Conservation (phyloP, 2,888 invertebrate genomes). For the Netelia melanura region DNA sequence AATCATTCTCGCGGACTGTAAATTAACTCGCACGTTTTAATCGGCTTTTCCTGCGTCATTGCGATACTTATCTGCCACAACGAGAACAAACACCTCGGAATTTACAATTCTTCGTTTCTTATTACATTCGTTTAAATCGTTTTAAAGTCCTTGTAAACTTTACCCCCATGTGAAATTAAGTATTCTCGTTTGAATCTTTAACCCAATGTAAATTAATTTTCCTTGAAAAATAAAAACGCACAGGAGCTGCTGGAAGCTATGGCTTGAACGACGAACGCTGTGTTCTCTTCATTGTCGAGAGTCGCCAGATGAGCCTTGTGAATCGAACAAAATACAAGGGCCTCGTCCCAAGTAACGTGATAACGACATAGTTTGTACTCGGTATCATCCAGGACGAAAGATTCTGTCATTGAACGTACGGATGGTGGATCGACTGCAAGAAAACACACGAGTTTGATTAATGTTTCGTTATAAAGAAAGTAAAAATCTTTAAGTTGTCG, state of each 20-base stretch:
- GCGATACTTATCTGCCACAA: not conserved
- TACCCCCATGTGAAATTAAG: not conserved
- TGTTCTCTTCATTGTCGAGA: conserved; percentile 68
- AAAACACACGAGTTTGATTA: not conserved
- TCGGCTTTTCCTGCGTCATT: conserved; percentile 3
- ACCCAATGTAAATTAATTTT: not conserved
- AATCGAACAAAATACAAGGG: conserved; percentile 70
- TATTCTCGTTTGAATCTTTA: not conserved
- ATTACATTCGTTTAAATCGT: not conserved
- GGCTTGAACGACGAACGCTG: conserved; percentile 52
- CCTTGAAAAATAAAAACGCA: conserved; percentile 14
- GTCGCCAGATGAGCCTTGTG: conserved; percentile 70
- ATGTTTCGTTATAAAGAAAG: not conserved
- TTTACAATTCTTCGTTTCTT: not conserved
- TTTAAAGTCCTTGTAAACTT: not conserved
- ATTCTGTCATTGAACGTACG: conserved; percentile 53
- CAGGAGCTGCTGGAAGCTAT: conserved; percentile 58
- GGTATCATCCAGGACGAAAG: conserved; percentile 66
- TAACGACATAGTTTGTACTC: conserved; percentile 71
- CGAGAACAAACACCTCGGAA: not conserved
- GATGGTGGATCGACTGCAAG: conserved; percentile 20
- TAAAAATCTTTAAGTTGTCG: not conserved
- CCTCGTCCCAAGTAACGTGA: conserved; percentile 73
- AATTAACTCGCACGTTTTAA: not conserved
- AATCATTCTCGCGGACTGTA: conserved; percentile 17